Conservation (phyloP, 2,797 vertebrate species). For the Sylvia borin region DNA sequence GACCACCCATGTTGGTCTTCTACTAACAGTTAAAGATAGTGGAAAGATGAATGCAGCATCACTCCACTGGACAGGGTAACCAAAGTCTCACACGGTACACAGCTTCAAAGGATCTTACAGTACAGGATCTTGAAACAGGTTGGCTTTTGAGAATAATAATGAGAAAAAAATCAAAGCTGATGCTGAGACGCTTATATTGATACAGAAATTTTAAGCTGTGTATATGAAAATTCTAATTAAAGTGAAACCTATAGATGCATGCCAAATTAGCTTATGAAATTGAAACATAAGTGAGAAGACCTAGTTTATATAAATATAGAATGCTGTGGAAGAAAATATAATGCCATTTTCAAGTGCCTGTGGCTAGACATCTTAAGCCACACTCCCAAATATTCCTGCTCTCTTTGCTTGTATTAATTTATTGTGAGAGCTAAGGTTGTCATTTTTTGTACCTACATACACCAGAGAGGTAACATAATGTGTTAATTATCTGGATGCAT, state of each 20-base stretch:
- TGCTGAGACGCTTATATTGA: background rate
- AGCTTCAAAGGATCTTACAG: background rate
- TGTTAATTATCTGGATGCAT: background rate
- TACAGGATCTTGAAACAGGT: background rate
- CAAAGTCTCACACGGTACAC: background rate
- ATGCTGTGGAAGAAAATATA: background rate
- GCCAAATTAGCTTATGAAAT: background rate
- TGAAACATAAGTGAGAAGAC: background rate
- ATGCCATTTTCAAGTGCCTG: background rate
- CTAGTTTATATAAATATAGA: background rate
- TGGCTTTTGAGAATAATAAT: background rate
- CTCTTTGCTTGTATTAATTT: background rate
- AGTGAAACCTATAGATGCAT: background rate
- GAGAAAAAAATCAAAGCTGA: background rate
- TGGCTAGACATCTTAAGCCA: background rate
- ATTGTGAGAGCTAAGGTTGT: background rate
- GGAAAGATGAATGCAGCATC: background rate
- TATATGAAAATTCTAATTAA: background rate
- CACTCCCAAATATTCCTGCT: background rate
- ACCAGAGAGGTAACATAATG: fast-evolving
- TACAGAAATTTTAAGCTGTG: background rate
- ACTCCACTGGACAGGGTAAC: background rate
- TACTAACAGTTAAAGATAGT: background rate
- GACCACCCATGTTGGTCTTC: background rate
- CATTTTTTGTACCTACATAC: background rate